Evolutionary conservation across 2,113 vertebrate genomes (phyloP), one percentile per base, ranked within the genome.

Genomic region (Pantherophis guttatus): DNA sequence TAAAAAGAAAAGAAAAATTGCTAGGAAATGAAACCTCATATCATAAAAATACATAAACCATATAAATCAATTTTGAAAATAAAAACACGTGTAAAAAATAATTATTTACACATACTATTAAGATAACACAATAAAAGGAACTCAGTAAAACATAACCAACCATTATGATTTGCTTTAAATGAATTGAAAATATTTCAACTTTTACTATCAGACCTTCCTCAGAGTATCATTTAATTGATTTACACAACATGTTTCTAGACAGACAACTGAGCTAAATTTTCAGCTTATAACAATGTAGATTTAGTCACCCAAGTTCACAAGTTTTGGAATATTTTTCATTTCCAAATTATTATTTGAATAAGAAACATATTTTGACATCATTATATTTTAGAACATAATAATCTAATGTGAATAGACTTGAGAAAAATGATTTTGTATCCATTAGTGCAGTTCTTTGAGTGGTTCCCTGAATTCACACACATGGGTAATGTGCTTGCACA

Each of bases 101-200:
- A 86, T 90, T 91, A 29, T 29, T 44, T 87, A 90, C 58, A n/a
- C 93, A 13, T 6, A 86, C 10, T n/a, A 86, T 65, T 44, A 93
- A 50, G 0, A 75, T 54, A 58, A 65, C 3, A 94, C 92, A 94
- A 5, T 33, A 59, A 2, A 70, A 75, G 9, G 17, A 81, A 81
- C 33, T 81, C 33, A 21, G n/a, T 81, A 87, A 87, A 87, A 55
- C 0, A 1, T 62, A 70, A 17, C 0, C 81, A 92, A 94, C 19
- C 52, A 58, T 58, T 15, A 65, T 0, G 0, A 8, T 91, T 90
- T 58, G 12, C 24, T 94, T 55, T 55, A 53, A 90, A n/a, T 89
- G 10, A 10, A 17, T 39, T 88, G 44, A 92, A 17, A 91, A 44
- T 70, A 57, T 96, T 93, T 88, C 24, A 92, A 62, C 85, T 1